Conservation (phyloP, 2,113 vertebrate species). For the Mystacornis crossleyi region DNA sequence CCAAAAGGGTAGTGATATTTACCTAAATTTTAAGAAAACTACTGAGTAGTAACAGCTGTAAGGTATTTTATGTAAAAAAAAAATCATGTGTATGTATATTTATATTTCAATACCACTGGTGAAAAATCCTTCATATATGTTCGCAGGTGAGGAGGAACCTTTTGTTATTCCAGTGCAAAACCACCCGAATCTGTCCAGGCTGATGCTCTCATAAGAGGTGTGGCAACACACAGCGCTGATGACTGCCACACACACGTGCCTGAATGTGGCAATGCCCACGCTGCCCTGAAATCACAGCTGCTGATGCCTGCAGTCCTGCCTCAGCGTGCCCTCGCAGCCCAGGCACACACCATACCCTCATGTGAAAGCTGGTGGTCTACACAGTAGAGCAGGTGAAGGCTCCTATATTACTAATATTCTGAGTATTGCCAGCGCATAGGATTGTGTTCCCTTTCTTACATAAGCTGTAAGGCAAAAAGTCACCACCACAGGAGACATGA, state of each 20-base stretch:
- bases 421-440: neutral
- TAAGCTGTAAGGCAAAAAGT: neutral
- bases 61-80: neutral
- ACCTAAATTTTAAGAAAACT: neutral
- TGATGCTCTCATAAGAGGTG: neutral
- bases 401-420: neutral
- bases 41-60: neutral
- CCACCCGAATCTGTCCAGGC: neutral
- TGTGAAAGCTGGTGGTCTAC: accelerated
- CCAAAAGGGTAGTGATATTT: neutral
- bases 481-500: neutral
- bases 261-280: accelerated
- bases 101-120: neutral
- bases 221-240: accelerated
- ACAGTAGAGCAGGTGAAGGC: neutral
- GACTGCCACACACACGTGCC: neutral
- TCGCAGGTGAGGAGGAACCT: neutral
- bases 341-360: neutral
- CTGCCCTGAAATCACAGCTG: neutral
- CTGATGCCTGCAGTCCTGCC: neutral
- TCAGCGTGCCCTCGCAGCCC: neutral
- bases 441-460: neutral
- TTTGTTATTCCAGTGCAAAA: neutral
- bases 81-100: accelerated
- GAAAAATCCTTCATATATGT: neutral